Evolutionary conservation across 2,113 vertebrate genomes (phyloP).

Genomic region (Eidolon helvum): DNA sequence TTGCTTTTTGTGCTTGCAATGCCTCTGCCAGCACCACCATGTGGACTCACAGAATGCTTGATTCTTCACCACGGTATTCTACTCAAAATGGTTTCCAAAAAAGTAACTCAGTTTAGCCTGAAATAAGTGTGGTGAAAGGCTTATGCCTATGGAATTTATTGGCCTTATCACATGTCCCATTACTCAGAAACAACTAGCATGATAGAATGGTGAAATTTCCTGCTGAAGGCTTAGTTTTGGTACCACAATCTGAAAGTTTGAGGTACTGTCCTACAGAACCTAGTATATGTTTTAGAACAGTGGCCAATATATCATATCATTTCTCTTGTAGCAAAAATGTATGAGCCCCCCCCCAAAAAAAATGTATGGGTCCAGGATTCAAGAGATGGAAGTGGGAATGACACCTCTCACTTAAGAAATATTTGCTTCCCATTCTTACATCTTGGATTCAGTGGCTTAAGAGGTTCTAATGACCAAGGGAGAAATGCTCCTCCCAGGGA

Average conservation of each 20-base stretch:
- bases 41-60: slow-evolving; percentile 4
- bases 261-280: background rate
- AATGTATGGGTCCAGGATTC: background rate
- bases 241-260: background rate
- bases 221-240: background rate
- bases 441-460: slow-evolving; percentile 20
- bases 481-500: background rate
- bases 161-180: background rate
- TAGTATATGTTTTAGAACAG: background rate
- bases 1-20: background rate
- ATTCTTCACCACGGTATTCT: background rate
- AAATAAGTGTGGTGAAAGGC: background rate
- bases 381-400: background rate
- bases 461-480: background rate
- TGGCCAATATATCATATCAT: background rate
- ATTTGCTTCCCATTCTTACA: background rate
- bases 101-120: slow-evolving; percentile 23
- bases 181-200: background rate
- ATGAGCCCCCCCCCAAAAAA: background rate
- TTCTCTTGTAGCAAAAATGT: background rate
- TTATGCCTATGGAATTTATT: background rate
- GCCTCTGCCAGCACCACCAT: slow-evolving; percentile 17
- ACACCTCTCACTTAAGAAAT: background rate
- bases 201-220: slow-evolving; percentile 1
- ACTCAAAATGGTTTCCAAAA: background rate